Conservation (phyloP, 2,797 vertebrate genomes). For the Gymnopithys bicolor region DNA sequence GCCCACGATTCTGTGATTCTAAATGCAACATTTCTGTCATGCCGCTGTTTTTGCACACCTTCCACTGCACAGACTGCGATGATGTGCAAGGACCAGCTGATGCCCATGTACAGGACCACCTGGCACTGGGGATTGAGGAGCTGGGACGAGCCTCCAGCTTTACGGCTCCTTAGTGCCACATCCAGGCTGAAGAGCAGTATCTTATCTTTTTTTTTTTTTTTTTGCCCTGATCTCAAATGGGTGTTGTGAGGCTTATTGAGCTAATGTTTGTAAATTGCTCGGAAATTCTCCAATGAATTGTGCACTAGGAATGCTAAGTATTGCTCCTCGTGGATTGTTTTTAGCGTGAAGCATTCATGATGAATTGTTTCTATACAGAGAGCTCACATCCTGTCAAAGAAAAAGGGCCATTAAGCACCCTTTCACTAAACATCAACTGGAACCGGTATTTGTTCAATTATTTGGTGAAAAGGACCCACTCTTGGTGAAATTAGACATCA, state of each 20-base stretch:
- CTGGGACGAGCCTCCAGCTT: not conserved
- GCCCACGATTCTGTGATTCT: rapidly evolving
- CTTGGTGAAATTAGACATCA: not conserved
- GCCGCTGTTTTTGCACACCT: not conserved
- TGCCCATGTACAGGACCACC: not conserved
- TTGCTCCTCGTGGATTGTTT: slow-evolving; percentile 43
- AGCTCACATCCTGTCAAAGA: slow-evolving; percentile 28
- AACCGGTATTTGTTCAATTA: slow-evolving; percentile 2
- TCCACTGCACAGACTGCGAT: not conserved
- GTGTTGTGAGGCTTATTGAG: slow-evolving; percentile 51
- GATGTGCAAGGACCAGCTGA: not conserved
- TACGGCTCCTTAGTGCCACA: not conserved
- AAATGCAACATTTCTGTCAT: not conserved
- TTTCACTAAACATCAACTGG: slow-evolving; percentile 25
- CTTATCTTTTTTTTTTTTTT: not conserved
- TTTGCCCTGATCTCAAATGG: slow-evolving; percentile 14
- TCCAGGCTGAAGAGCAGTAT: not conserved
- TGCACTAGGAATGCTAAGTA: slow-evolving; percentile 48
- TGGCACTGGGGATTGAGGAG: not conserved
- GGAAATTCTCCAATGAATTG: slow-evolving; percentile 56
- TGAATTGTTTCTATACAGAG: slow-evolving; percentile 48
- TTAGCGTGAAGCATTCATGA: slow-evolving; percentile 31
- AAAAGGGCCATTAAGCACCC: slow-evolving; percentile 22
- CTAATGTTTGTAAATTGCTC: slow-evolving; percentile 65
- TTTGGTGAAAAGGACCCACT: slow-evolving; percentile 1